Evolutionary conservation across 2,888 invertebrate genomes (phyloP).

Genomic region (Heliconius charithonia): DNA sequence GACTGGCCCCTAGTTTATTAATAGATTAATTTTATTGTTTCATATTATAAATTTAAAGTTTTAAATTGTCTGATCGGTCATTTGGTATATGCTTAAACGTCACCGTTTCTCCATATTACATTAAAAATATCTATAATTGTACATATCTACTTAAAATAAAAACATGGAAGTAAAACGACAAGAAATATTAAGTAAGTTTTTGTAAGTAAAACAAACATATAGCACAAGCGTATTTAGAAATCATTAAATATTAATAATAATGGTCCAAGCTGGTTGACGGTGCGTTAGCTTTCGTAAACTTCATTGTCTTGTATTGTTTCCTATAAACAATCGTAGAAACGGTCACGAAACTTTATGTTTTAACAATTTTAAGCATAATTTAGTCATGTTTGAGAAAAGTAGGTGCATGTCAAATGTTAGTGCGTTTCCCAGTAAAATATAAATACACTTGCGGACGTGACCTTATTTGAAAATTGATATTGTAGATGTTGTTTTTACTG

Average conservation of each 20-base stretch:
- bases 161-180: background rate
- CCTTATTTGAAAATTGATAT: constrained; percentile 38
- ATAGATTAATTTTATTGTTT: background rate
- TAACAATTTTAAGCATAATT: constrained; percentile 45
- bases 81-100: background rate
- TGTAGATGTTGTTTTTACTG: constrained; percentile 17
- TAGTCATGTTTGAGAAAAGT: constrained; percentile 38
- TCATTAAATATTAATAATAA: constrained; percentile 49
- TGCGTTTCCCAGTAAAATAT: constrained; percentile 42
- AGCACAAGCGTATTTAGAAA: constrained; percentile 36
- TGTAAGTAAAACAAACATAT: background rate
- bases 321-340: constrained; percentile 45
- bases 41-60: background rate
- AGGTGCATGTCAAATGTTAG: constrained; percentile 45
- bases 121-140: too few relatives aligned
- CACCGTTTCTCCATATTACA: background rate
- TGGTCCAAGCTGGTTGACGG: constrained; percentile 33
- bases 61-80: background rate
- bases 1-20: background rate
- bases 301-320: constrained; percentile 52
- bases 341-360: constrained; percentile 45
- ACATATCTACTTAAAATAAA: background rate
- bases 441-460: constrained; percentile 39
- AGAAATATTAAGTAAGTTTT: background rate
- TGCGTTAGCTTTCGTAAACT: constrained; percentile 50